A percentile compares a stretch with the other conserved stretches of the same genome.
Conservation (phyloP, 2,888 invertebrate genomes). For the Pandemis cinnamomeana region DNA sequence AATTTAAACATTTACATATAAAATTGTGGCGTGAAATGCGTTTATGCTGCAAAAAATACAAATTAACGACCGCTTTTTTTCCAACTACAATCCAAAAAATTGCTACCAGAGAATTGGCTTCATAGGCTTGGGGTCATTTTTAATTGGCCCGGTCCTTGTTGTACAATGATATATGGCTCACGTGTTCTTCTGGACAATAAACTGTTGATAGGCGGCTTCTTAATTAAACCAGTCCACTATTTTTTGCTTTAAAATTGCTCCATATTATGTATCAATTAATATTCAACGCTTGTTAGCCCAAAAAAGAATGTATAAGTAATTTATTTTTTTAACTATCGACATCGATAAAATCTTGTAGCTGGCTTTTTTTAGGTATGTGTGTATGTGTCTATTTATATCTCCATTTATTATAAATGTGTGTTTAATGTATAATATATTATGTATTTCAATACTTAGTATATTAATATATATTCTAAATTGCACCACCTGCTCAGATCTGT, state of each 20-base stretch:
- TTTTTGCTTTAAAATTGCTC: constrained; percentile 25
- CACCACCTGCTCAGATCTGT: too few relatives aligned
- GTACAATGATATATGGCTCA: constrained; percentile 12
- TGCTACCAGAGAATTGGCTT: neutral
- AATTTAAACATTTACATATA: neutral
- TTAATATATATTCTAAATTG: too few relatives aligned
- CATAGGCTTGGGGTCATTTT: neutral
- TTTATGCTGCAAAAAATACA: neutral
- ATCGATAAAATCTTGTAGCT: too few relatives aligned
- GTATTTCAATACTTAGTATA: too few relatives aligned
- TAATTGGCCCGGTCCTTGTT: constrained; percentile 20
- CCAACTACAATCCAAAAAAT: neutral
- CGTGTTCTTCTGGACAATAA: constrained; percentile 13
- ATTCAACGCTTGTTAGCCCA: constrained; percentile 15
- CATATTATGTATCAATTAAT: constrained; percentile 9
- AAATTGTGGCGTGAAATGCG: neutral
- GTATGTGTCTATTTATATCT: too few relatives aligned
- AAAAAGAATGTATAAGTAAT: neutral
- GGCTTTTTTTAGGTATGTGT: too few relatives aligned
- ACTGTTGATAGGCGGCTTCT: constrained; percentile 14
- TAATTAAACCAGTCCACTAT: constrained; percentile 20
- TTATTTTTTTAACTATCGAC: too few relatives aligned
- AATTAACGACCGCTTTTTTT: neutral
- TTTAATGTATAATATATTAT: too few relatives aligned
- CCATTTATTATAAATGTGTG: too few relatives aligned